Conservation (phyloP, 2,113 vertebrate species). For the Aldabrachelys gigantea region DNA sequence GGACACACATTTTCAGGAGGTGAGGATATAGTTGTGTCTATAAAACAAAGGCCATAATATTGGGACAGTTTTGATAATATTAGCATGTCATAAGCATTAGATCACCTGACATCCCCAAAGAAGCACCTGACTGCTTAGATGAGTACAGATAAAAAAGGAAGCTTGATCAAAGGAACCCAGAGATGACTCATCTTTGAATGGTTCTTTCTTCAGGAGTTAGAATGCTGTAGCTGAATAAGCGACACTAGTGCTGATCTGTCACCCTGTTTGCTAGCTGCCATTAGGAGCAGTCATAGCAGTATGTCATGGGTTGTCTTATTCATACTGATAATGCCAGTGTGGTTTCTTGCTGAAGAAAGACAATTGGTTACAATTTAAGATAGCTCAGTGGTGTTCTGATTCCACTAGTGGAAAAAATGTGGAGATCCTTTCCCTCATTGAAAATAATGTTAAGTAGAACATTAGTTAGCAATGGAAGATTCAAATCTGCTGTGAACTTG, state of each 20-base stretch:
- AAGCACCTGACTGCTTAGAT: neutral
- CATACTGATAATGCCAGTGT: conserved; percentile 19
- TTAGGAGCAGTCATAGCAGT: conserved; percentile 59
- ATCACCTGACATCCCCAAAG: neutral
- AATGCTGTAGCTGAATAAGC: conserved; percentile 2
- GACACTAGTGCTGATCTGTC: conserved; percentile 48
- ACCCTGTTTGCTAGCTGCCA: neutral
- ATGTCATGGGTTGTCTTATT: conserved; percentile 56
- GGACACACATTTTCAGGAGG: too few relatives aligned
- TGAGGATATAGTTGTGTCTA: too few relatives aligned
- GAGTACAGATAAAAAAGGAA: conserved; percentile 53
- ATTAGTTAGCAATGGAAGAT: neutral
- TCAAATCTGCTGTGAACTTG: neutral
- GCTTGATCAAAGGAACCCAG: conserved; percentile 43
- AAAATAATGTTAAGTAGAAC: neutral
- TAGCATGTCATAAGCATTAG: neutral
- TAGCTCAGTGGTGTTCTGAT: neutral
- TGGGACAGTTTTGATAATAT: too few relatives aligned
- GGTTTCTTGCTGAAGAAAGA: conserved; percentile 2
- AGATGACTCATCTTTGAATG: conserved; percentile 59
- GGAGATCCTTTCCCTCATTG: neutral
- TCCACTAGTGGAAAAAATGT: neutral
- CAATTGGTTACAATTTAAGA: conserved; percentile 35
- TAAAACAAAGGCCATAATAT: too few relatives aligned
- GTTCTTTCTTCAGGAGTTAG: conserved; percentile 53